Base-by-base conservation (phyloP, 2,888 invertebrate species). In the Rotaria magnacalcarata region DNA sequence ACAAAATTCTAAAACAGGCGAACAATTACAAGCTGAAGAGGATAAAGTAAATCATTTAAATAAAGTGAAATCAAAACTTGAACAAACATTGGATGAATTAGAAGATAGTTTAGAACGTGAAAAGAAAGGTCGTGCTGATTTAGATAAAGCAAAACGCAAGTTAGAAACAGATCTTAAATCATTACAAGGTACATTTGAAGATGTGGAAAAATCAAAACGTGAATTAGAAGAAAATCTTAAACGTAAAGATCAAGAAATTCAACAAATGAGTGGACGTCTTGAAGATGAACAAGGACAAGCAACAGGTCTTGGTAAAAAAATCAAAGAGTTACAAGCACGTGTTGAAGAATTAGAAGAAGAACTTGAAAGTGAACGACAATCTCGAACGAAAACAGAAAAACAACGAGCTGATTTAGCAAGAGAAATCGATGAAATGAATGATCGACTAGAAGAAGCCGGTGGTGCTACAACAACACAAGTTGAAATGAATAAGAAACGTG, bases 261-360 rank as follows among this genome's bases (percentile, higher is more conserved):
- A 95, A 87, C 95, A 96, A 88, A 93, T 99, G 90, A 95, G 95
- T 90, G 95, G 89, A 88, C 97, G 97, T 93, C 94, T 99, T 89
- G 99, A 99, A 93, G 99, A 99, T 92, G 99, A 99, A 93, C 97
- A 98, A 92, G 95, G 95, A 89, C 94, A 96, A 90, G 97, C 99
- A 90, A 95, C 96, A 93, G 97, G 97, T 89, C 94, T 96, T 90
- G 97, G 97, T 93, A 97, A 97, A 93, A 98, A 98, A 93, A 85
- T 87, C 1, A 87, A 87, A 85, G 87, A 86, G 80, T 74, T 87
- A 50, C 87, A 90, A 91, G 95, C 92, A 94, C 89, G 98, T 91
- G 97, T 99, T 92, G 98, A 98, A 92, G 99, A 99, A 92, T 93
- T 99, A 91, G 98, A 99, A 92, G 99, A 99, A 91, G 99, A 99